Conservation (phyloP, 2,888 invertebrate genomes). For the Bellardia pandia region DNA sequence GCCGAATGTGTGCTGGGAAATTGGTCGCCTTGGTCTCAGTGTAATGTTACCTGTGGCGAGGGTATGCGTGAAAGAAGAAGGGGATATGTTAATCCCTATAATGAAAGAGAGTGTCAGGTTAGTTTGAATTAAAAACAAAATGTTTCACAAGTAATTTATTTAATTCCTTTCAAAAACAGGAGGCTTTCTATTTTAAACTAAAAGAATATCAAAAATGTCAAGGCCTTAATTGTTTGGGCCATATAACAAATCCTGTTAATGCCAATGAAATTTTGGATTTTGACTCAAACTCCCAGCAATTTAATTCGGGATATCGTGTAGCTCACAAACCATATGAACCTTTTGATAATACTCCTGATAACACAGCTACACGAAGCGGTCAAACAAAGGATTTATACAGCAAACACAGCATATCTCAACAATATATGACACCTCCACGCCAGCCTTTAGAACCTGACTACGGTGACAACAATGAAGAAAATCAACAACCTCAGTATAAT, state of each 20-base stretch:
- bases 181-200: constrained; percentile 40
- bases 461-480: constrained; percentile 46
- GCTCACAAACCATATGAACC: neutral
- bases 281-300: neutral
- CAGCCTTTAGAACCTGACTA: neutral
- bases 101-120: constrained; percentile 86
- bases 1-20: constrained; percentile 88
- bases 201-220: constrained; percentile 73
- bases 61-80: constrained; percentile 89
- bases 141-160: neutral
- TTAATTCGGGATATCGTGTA: neutral
- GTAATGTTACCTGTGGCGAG: constrained; percentile 89
- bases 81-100: constrained; percentile 86
- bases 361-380: neutral
- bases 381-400: neutral
- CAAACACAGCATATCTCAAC: neutral
- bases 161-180: constrained; percentile 13
- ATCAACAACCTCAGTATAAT: constrained; percentile 23
- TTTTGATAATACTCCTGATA: neutral
- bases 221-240: constrained; percentile 76
- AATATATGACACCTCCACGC: neutral
- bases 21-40: constrained; percentile 92
- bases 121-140: constrained; percentile 73
- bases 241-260: constrained; percentile 77
- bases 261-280: constrained; percentile 72